phyloP scores from a whole-genome alignment of 2,797 vertebrate genomes.

The Sebastes nivosus region DNA sequence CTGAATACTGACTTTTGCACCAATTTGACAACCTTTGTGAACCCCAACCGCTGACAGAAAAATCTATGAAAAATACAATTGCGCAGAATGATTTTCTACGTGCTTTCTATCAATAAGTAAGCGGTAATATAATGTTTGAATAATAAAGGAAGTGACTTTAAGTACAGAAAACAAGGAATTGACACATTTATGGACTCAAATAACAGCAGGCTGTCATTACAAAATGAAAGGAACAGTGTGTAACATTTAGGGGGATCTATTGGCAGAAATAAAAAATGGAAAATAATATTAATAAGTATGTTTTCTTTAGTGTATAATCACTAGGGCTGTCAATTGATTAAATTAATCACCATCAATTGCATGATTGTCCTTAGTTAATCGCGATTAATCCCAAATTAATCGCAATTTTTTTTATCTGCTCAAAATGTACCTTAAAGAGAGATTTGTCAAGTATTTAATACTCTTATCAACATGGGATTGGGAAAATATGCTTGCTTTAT shows the following conservation, averaged over 20 bases:
- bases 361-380: too few relatives aligned
- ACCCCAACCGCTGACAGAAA: not conserved
- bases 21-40: not conserved
- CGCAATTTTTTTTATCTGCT: fast-evolving
- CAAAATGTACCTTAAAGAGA: too few relatives aligned
- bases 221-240: too few relatives aligned
- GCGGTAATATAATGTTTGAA: not conserved
- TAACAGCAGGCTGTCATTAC: not conserved
- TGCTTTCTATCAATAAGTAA: not conserved
- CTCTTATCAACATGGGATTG: too few relatives aligned
- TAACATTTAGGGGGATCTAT: too few relatives aligned
- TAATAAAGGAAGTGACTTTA: not conserved
- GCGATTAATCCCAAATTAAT: too few relatives aligned
- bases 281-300: too few relatives aligned
- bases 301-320: too few relatives aligned
- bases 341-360: too few relatives aligned
- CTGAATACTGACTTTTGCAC: not conserved
- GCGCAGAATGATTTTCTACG: not conserved
- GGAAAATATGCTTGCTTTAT: too few relatives aligned
- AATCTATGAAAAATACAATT: not conserved
- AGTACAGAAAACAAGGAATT: not conserved
- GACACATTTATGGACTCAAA: not conserved
- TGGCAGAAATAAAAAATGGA: too few relatives aligned
- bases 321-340: not conserved
- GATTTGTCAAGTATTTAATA: too few relatives aligned